These are phyloP conservation scores for Cetonia aurata DNA, from an alignment of 2,888 invertebrate species.

Conservation along the genomic window DNA sequence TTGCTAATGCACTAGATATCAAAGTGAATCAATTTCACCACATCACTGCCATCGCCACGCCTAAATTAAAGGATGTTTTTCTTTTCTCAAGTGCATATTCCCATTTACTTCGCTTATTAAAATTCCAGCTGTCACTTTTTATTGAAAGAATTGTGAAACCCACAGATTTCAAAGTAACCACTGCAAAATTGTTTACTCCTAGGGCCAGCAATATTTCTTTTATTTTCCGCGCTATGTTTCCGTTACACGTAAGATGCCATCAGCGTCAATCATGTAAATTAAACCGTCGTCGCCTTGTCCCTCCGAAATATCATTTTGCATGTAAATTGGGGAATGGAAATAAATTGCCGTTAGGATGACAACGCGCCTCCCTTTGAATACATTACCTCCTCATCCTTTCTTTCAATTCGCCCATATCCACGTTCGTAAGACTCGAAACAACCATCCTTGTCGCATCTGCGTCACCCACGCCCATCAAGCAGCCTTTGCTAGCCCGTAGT, in stretches of 20 bases:
- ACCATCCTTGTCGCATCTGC: background rate
- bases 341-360: slow-evolving; percentile 42
- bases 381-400: slow-evolving; percentile 35
- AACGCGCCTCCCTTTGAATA: slow-evolving; percentile 34
- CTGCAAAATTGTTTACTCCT: background rate
- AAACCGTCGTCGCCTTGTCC: slow-evolving; percentile 38
- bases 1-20: no score
- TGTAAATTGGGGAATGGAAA: slow-evolving; percentile 42
- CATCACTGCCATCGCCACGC: no score
- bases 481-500: slow-evolving; percentile 9
- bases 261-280: slow-evolving; percentile 43
- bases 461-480: background rate
- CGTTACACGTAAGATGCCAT: background rate
- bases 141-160: no score
- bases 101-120: no score
- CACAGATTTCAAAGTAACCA: no score
- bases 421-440: background rate
- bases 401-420: background rate
- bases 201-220: slow-evolving; percentile 2
- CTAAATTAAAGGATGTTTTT: no score
- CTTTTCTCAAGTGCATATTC: no score
- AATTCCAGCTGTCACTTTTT: no score
- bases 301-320: slow-evolving; percentile 41
- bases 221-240: background rate
- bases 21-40: no score